Conservation (phyloP, 2,888 invertebrate genomes). For the Amaurobius ferox region DNA sequence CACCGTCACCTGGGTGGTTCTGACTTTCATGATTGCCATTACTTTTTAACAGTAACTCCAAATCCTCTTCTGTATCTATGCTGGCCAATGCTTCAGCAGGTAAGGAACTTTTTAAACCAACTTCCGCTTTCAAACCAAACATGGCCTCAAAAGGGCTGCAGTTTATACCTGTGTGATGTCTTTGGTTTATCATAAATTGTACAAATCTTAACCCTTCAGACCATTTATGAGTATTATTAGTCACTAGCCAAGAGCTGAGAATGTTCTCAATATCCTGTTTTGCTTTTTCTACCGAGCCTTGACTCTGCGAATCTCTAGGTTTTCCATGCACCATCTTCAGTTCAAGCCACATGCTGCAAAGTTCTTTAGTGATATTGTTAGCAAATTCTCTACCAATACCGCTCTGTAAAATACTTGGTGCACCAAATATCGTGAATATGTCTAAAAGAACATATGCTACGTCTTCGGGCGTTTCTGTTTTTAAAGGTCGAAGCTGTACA, state of each 20-base stretch:
- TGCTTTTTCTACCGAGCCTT: conserved; percentile 35
- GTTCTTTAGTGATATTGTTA: conserved; percentile 37
- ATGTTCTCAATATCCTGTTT: conserved; percentile 58
- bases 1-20: too few species aligned
- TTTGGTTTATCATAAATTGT: conserved; percentile 49
- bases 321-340: conserved; percentile 38
- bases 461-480: background rate
- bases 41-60: too few species aligned
- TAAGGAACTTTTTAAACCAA: conserved; percentile 33
- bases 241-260: conserved; percentile 48
- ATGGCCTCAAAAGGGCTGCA: conserved; percentile 35
- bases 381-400: conserved; percentile 70
- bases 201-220: conserved; percentile 68
- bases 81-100: too few species aligned
- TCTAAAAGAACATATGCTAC: conserved; percentile 41
- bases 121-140: conserved; percentile 37
- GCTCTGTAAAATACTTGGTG: conserved; percentile 67
- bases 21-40: too few species aligned
- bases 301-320: conserved; percentile 33
- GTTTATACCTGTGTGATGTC: conserved; percentile 58
- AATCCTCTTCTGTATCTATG: too few species aligned
- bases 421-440: conserved; percentile 62
- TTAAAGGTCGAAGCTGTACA: conserved; percentile 1
- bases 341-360: conserved; percentile 28
- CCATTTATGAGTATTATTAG: conserved; percentile 44